A percentile compares a stretch with the other conserved stretches of the same genome.
These are phyloP conservation scores for Wiebesia pumilae DNA, from an alignment of 1,140 invertebrate genomes.

Conservation along the genomic window DNA sequence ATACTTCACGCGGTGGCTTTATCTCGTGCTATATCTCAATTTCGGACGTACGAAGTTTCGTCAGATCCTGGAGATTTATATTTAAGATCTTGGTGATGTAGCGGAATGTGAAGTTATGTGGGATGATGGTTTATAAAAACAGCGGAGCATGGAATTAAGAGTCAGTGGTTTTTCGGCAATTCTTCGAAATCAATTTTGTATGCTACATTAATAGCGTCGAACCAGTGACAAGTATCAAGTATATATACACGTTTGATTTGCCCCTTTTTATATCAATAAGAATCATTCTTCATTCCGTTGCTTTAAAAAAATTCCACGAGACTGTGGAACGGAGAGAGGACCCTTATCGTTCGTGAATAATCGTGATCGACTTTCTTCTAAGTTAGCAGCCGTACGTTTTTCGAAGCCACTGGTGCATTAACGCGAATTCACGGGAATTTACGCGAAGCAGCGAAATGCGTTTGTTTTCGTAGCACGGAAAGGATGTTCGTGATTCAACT, in stretches of 20 bases:
- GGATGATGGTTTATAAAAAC: constrained; percentile 27
- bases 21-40: constrained; percentile 51
- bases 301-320: background rate
- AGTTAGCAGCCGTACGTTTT: background rate
- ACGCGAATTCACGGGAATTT: no score
- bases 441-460: background rate
- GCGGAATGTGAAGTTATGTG: constrained; percentile 37
- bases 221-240: background rate
- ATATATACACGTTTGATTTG: background rate
- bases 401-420: background rate
- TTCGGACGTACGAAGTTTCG: constrained; percentile 17
- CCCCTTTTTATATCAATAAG: no score
- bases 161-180: background rate
- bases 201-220: background rate
- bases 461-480: background rate
- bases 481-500: constrained; percentile 6
- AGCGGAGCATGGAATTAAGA: constrained; percentile 18
- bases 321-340: background rate
- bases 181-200: constrained; percentile 28
- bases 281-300: background rate
- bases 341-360: background rate
- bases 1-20: constrained; percentile 19
- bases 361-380: background rate
- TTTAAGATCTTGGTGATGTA: constrained; percentile 44
- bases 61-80: constrained; percentile 49